Conservation (phyloP, 2,113 vertebrate genomes). For the Cephalopholis sonnerati region DNA sequence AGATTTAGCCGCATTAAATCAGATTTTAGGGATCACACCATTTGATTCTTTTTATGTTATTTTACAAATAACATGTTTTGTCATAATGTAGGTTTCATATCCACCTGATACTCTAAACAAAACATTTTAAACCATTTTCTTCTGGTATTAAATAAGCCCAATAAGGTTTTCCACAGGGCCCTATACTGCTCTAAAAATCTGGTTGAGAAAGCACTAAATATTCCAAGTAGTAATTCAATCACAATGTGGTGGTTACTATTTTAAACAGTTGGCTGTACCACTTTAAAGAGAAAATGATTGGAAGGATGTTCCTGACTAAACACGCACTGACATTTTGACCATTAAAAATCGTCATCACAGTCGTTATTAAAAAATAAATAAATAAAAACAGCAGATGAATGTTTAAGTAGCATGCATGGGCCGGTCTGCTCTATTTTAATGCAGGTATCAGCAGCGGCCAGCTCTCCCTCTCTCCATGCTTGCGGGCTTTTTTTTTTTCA, state of each 20-base stretch:
- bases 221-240: neutral
- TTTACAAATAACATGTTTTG: neutral
- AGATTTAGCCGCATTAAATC: neutral
- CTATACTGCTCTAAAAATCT: neutral
- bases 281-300: neutral
- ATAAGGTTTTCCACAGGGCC: neutral
- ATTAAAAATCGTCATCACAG: neutral
- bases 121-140: neutral
- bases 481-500: constrained; percentile 56
- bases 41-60: neutral
- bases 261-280: neutral
- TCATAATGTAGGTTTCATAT: neutral
- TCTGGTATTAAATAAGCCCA: neutral
- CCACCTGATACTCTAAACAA: neutral
- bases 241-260: neutral
- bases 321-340: neutral
- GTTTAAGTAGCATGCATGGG: neutral
- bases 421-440: constrained; percentile 50
- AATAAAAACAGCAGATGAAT: constrained; percentile 2
- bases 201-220: neutral
- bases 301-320: neutral
- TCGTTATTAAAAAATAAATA: neutral
- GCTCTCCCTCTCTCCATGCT: constrained; percentile 58
- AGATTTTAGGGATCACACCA: neutral
- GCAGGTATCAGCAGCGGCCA: constrained; percentile 76